phyloP scores from a whole-genome alignment of 2,888 invertebrate genomes.

The Eupithecia centaureata region DNA sequence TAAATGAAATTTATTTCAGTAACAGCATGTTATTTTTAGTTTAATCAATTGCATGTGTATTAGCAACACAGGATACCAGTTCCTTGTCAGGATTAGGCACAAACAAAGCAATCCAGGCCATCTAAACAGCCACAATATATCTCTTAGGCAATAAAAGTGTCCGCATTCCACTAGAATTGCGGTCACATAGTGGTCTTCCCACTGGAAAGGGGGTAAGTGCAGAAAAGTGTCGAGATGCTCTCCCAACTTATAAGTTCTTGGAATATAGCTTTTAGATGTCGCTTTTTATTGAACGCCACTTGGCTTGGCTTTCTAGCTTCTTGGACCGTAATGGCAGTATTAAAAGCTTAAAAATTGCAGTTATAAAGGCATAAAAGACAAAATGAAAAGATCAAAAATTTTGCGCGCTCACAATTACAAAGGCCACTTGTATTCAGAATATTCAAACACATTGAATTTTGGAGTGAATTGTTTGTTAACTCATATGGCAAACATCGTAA shows the following conservation, averaged over 20 bases:
- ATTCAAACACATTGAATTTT: not conserved
- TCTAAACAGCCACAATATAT: slow-evolving; percentile 46
- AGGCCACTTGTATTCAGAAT: not conserved
- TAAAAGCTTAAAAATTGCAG: slow-evolving; percentile 22
- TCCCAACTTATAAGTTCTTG: slow-evolving; percentile 56
- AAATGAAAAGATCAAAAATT: not conserved
- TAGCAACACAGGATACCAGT: not conserved
- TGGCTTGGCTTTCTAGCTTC: slow-evolving; percentile 49
- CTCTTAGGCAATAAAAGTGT: slow-evolving; percentile 65
- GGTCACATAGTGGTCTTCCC: slow-evolving; percentile 62
- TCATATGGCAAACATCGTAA: not conserved
- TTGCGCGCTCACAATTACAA: not conserved
- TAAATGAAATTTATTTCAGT: no score
- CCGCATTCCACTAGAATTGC: slow-evolving; percentile 67
- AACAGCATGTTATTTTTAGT: no score
- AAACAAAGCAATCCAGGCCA: slow-evolving; percentile 8
- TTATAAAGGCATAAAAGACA: not conserved
- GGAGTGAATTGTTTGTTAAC: not conserved
- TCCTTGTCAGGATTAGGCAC: slow-evolving; percentile 17
- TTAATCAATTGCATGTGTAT: not conserved
- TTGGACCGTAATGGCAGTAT: slow-evolving; percentile 24
- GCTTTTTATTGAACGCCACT: slow-evolving; percentile 57
- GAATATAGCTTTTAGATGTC: slow-evolving; percentile 62
- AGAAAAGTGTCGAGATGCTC: slow-evolving; percentile 65
- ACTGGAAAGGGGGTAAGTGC: slow-evolving; percentile 64